Base-by-base conservation (phyloP, 2,113 vertebrate genomes). In the Passer domesticus region DNA sequence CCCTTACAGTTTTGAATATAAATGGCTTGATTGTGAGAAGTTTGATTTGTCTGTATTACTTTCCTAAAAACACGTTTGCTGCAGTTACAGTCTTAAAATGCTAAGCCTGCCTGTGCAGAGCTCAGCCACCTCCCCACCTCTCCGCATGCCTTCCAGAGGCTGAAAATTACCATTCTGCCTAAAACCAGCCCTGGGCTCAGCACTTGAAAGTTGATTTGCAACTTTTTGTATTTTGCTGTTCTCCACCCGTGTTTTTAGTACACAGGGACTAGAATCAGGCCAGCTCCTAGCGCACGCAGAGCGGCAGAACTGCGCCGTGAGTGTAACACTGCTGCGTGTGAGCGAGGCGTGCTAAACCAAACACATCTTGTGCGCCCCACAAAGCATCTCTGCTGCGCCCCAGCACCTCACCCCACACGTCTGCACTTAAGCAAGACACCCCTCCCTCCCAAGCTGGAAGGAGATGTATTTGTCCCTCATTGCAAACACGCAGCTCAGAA, bases 261-360 rank as follows among this genome's bases (percentile, higher is more conserved):
- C 18, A 6, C 0, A 10, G 0, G 3, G 12, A 56, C 31, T 9
- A 63, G 52, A 82, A 82, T 22, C 0, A 17, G 3, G 2, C 27
- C 35, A 10, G 74, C n/a, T 62, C 49, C 35, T 15, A 1, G 8
- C 1, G 1, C 52, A 9, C 43, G 28, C 20, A 8, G 3, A 70
- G 47, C 8, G 18, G 13, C 13, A 53, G 31, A 31, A 28, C 47
- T 4, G 9, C 0, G 0, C 23, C 12, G 24, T 0, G 53, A 49
- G 15, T 21, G 63, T 9, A 56, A 50, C 7, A 22, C 14, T 2
- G 2, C 31, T 0, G 0, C 0, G 4, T 2, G 0, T 0, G 24
- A 83, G 24, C 2, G 0, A 77, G 35, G 7, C 17, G 7, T 22
- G 28, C 43, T 33, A 12, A 90, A 27, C 37, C 10, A 55, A 64